These are phyloP conservation scores for Lasaia peninsularis DNA, from an alignment of 1,140 invertebrate genomes.

Conservation along the genomic window DNA sequence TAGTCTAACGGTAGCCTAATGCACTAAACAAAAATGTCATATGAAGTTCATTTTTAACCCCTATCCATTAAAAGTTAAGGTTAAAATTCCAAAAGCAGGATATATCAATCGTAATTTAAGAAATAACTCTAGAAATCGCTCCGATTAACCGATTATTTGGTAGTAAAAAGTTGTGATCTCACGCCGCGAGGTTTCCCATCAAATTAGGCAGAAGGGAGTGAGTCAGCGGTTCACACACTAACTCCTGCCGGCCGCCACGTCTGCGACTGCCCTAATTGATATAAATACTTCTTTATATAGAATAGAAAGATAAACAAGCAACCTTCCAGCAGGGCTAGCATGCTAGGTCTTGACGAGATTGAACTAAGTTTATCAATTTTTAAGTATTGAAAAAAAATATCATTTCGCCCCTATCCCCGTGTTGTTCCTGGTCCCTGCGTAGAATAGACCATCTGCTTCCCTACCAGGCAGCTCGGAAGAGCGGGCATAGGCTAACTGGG, in stretches of 20 bases:
- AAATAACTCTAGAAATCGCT: conserved; percentile 17
- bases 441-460: no score
- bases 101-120: conserved; percentile 11
- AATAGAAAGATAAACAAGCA: background rate
- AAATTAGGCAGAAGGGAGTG: conserved; percentile 36
- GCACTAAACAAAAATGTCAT: background rate
- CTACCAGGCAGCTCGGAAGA: no score
- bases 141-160: conserved; percentile 12
- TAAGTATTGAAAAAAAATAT: no score
- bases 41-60: background rate
- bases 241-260: conserved; percentile 24
- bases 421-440: no score
- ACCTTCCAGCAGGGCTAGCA: no score
- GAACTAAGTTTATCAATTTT: no score
- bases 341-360: no score
- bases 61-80: background rate
- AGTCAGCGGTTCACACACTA: conserved; percentile 42
- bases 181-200: conserved; percentile 11
- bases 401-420: no score
- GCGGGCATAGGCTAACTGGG: no score
- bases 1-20: background rate
- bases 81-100: background rate
- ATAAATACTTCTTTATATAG: background rate
- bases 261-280: background rate
- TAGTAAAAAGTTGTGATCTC: conserved; percentile 6